Base-by-base conservation (phyloP, 2,888 invertebrate species). In the Patella depressa region DNA sequence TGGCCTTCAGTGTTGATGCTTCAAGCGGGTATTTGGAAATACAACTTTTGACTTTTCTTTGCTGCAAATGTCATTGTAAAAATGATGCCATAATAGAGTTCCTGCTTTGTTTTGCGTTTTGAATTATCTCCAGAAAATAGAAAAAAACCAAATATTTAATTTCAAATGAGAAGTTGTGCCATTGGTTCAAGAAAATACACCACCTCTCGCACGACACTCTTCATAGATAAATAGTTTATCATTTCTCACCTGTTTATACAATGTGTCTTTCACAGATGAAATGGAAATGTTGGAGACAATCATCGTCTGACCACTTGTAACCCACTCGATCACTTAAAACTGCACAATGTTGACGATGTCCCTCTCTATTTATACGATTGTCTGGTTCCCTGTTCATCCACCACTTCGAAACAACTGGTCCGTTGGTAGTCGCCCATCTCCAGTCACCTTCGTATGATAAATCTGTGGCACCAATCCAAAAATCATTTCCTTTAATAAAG, bases 401-500 rank as follows among this genome's bases (percentile, higher is more conserved):
- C 19, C 19, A 65, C 24, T 11, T 65, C 3, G 11, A 3, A 12
- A 11, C 11, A 24, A 65, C 24, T 19, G 65, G 65, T 12, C 65
- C 65, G 19, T 24, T 24, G 24, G 65, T 65, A 24, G 19, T 65
- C 14, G 19, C 19, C 65, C 65, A 65, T 65, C 65, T 65, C 65
- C 65, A 65, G 24, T 65, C 65, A 24, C 24, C 65, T 65, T 65
- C 65, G 14, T 24, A 65, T 3, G 65, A 12, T 24, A 65, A 24
- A 65, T 65, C 65, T 12, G 65, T 65, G 24, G 65, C 65, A 65
- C 19, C 65, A 24, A 65, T 17, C 65, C 65, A 65, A 24, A 65
- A 65, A 65, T 65, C 19, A 17, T 24, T 65, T 12, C 19, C 65
- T 65, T 11, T 24, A 65, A 65, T 65, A 11, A 5, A 65, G 11